Evolutionary conservation across 2,797 vertebrate species (phyloP), one percentile per base, ranked within the genome.

Genomic region (Myripristis murdjan): DNA sequence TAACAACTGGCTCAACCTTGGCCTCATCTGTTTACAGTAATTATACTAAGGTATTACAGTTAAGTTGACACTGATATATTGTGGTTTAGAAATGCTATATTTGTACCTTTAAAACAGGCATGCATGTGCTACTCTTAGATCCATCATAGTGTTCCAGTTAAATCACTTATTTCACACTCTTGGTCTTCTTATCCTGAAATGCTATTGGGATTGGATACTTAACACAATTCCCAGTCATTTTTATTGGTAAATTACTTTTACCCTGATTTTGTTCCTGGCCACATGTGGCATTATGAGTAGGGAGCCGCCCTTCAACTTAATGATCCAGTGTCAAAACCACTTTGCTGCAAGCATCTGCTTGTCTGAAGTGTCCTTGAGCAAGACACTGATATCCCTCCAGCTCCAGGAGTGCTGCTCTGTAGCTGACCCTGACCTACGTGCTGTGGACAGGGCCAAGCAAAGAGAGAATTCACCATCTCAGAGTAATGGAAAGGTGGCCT

Each of bases 221-320:
- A 33, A 66, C 54, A 53, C 47, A 64, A 15, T 11, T 28, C 44
- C 16, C 55, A 15, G n/a, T 70, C 14, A 70, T 55, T 23, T 15
- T 73, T 55, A 66, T 39, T 0, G 16, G 54, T 22, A 58, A 46
- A 73, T 57, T 62, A 52, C 41, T 16, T 14, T 64, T 77, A 74
- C 28, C 68, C 54, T 69, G 24, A 15, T 55, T 48, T 53, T 46
- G 33, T 58, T 53, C 58, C 59, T 43, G 53, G 39, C 65, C 48
- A 31, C 46, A 65, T 51, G 51, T 41, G 58, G 35, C 31, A 24
- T 54, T 63, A 55, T 20, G 53, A 39, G 62, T 39, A 12, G 39
- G 37, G 28, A 2, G 15, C 39, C 5, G 1, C 14, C 39, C 11
- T 41, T 41, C 39, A 15, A 41, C 14, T 5, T 4, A 14, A 41